Percentiles rank a stretch among this genome's conserved stretches.
Conservation (phyloP, 2,113 vertebrate genomes). For the Riparia riparia region DNA sequence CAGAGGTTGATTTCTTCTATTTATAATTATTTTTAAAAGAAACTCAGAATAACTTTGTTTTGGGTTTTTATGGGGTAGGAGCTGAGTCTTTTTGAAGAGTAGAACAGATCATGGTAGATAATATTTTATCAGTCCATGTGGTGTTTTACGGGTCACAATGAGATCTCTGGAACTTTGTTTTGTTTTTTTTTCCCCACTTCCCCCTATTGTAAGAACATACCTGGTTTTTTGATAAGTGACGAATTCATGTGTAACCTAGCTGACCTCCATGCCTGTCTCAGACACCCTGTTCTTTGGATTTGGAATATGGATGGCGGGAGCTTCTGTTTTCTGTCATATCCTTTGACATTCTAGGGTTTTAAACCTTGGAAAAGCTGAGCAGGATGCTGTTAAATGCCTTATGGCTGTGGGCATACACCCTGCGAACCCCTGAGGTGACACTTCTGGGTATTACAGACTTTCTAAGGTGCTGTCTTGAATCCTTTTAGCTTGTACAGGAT, state of each 20-base stretch:
- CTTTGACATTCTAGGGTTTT: neutral
- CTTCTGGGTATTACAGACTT: neutral
- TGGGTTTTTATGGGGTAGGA: neutral
- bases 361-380: neutral
- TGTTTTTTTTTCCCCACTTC: no score
- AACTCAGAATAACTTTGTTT: neutral
- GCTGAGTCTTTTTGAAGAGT: neutral
- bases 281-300: neutral
- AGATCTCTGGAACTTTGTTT: neutral
- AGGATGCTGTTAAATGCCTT: neutral
- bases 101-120: neutral
- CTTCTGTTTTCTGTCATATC: neutral
- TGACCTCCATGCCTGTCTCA: neutral
- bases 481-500: neutral
- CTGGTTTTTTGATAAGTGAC: neutral
- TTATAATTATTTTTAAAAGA: neutral
- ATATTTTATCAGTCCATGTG: neutral
- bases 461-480: neutral
- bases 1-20: neutral
- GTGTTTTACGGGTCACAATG: neutral
- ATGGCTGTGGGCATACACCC: neutral
- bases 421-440: neutral
- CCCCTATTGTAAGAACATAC: rapidly evolving
- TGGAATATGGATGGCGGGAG: neutral
- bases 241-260: neutral